phyloP scores from a whole-genome alignment of 2,888 invertebrate genomes.

The Sarcophaga caerulescens region DNA sequence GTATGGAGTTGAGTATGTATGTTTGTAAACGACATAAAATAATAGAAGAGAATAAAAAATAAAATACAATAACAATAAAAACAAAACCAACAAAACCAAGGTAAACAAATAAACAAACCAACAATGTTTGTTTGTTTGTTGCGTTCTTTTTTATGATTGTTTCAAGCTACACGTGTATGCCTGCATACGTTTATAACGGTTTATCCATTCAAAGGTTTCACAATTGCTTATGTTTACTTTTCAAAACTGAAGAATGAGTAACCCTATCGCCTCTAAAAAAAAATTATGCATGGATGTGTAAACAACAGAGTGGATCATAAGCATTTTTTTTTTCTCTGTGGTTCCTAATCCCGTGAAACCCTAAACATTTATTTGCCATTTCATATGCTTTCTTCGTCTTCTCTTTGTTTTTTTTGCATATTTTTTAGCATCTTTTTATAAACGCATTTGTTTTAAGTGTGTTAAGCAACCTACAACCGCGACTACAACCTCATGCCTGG shows the following conservation, averaged over 20 bases:
- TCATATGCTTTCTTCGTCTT: neutral
- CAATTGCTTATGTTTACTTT: no score
- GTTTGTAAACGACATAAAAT: no score
- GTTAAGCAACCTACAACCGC: conserved; percentile 43
- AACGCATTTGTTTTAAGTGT: conserved; percentile 60
- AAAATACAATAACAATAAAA: conserved; percentile 50
- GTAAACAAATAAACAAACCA: conserved; percentile 23
- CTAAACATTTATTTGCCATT: conserved; percentile 9
- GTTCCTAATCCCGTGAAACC: conserved; percentile 49
- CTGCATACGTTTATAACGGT: neutral
- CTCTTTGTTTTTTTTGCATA: neutral
- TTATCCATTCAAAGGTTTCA: neutral
- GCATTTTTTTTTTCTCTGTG: neutral
- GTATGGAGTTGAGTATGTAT: neutral
- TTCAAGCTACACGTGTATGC: conserved; percentile 7
- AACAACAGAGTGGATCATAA: neutral
- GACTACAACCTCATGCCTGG: neutral
- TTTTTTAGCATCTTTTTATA: conserved; percentile 49
- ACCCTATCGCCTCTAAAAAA: no score
- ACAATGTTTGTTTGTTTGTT: conserved; percentile 16
- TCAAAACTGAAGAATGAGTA: no score
- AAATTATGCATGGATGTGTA: conserved; percentile 19
- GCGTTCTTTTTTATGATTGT: conserved; percentile 37
- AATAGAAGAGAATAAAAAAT: conserved; percentile 19
- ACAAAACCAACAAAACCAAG: conserved; percentile 49